A percentile compares a stretch with the other conserved stretches of the same genome.
These are phyloP conservation scores for Chrysemys picta DNA, from an alignment of 2,113 vertebrate genomes.

Conservation along the genomic window DNA sequence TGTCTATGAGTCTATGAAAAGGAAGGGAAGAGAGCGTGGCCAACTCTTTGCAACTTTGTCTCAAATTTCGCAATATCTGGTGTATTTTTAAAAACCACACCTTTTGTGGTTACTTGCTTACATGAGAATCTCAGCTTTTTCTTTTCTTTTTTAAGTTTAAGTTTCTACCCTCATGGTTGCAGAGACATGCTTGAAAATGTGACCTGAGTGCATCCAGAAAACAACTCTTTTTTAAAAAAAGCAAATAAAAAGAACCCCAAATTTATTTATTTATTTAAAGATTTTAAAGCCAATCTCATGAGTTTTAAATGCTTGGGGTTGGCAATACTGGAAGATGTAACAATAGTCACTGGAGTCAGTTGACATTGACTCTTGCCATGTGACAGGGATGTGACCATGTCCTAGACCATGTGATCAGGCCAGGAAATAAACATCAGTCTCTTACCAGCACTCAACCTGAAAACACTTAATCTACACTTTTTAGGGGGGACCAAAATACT, in stretches of 20 bases:
- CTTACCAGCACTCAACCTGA: neutral
- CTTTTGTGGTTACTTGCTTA: neutral
- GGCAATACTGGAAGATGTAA: neutral
- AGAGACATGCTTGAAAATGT: neutral
- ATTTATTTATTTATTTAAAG: neutral
- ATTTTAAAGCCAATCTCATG: neutral
- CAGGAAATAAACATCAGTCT: neutral
- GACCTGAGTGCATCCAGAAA: neutral
- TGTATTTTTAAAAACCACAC: neutral
- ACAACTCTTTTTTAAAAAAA: neutral
- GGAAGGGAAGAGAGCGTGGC: neutral
- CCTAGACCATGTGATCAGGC: neutral
- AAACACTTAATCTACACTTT: neutral
- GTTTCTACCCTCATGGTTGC: fast-evolving
- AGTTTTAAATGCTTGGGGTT: neutral
- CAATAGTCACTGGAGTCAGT: neutral
- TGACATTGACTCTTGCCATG: neutral
- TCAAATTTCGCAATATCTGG: neutral
- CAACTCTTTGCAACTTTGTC: neutral
- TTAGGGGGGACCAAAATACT: slow-evolving; percentile 29
- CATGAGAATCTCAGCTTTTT: neutral
- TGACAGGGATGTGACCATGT: neutral
- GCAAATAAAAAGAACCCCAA: neutral
- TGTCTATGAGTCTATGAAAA: neutral
- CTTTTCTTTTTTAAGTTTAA: neutral